Percentiles rank a stretch among this genome's conserved stretches.
phyloP scores from a whole-genome alignment of 30 jellyfish, hydroid and myxozoan genomes.

The Hydractinia symbiolongicarpus region DNA sequence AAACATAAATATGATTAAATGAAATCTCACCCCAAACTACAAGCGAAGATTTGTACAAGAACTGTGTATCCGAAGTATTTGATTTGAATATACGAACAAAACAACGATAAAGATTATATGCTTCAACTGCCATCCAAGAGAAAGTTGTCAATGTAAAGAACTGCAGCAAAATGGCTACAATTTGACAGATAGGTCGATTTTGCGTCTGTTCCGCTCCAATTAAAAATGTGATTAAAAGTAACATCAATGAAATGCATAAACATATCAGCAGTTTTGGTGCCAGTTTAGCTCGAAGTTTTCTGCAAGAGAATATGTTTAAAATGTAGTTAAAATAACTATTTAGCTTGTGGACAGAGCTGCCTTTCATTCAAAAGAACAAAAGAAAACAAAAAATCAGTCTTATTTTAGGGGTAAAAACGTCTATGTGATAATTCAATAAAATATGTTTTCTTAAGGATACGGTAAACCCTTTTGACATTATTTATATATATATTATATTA shows the following conservation, averaged over 20 bases:
- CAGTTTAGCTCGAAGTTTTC: slow-evolving; percentile 19
- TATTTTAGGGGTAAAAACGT: too few relatives aligned
- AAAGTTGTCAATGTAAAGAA: slow-evolving; percentile 19
- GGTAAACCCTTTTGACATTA: too few relatives aligned
- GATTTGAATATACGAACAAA: slow-evolving; percentile 18
- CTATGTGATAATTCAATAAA: too few relatives aligned
- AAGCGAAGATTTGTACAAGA: slow-evolving; percentile 14
- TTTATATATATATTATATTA: too few relatives aligned
- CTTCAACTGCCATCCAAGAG: slow-evolving; percentile 34
- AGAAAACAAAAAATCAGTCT: too few relatives aligned
- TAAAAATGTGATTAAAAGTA: slow-evolving; percentile 16
- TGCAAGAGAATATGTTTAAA: not conserved
- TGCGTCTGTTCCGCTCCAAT: slow-evolving; percentile 14
- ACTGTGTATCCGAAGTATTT: slow-evolving; percentile 10
- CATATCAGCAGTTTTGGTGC: slow-evolving; percentile 22
- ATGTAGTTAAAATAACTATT: not conserved
- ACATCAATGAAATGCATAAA: slow-evolving; percentile 14
- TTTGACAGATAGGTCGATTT: not conserved
- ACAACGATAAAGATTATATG: slow-evolving; percentile 22
- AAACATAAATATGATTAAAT: not conserved
- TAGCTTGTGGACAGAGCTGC: not conserved
- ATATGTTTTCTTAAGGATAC: too few relatives aligned
- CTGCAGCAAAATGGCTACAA: slow-evolving; percentile 19
- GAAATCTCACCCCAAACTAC: slow-evolving; percentile 10
- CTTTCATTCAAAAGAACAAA: not conserved